Evolutionary conservation across 2,113 vertebrate genomes (phyloP), one percentile per base, ranked within the genome.

Genomic region (Agapornis roseicollis): DNA sequence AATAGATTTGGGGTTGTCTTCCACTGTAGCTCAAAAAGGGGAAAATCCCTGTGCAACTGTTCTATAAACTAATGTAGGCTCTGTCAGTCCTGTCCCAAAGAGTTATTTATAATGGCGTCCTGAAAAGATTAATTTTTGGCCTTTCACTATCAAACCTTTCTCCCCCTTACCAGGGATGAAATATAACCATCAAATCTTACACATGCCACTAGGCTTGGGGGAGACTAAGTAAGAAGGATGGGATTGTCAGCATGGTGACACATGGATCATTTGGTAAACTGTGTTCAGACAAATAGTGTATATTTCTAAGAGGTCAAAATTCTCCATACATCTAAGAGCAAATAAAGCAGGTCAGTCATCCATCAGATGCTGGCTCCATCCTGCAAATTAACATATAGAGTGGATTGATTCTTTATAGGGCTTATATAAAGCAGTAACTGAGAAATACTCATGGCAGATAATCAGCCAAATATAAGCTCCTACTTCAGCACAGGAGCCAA

Each of bases 371-470:
- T 86, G 42, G 50, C 41, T 78, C 56, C 14, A 7, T 78, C 60
- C 73, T 68, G 74, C 39, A 84, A 89, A 93, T 95, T 92, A 94
- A 85, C 88, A 84, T 95, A 84, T 50, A 89, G 82, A 93, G 90
- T 79, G 86, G 73, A 86, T 78, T 74, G 80, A 81, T 78, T 85
- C 72, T 84, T 92, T 69, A 66, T 13, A 19, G 60, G 80, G 20
- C 12, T 93, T 68, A 58, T 8, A 63, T 58, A 88, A 85, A 90
- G 41, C 53, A 74, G 60, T 49, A 78, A 46, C 19, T 49, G 42
- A 72, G 72, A 80, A 78, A 92, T 46, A 37, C 50, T 86, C 80
- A 15, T 64, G 77, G 65, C 69, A 84, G 65, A 94, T 78, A 60
- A 90, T 74, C 83, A 84, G 88, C 47, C 64, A 86, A 92, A 88